Percentiles rank a stretch among this genome's conserved stretches.
Evolutionary conservation across 2,888 invertebrate genomes (phyloP).

Genomic region (Aethes cnicana): DNA sequence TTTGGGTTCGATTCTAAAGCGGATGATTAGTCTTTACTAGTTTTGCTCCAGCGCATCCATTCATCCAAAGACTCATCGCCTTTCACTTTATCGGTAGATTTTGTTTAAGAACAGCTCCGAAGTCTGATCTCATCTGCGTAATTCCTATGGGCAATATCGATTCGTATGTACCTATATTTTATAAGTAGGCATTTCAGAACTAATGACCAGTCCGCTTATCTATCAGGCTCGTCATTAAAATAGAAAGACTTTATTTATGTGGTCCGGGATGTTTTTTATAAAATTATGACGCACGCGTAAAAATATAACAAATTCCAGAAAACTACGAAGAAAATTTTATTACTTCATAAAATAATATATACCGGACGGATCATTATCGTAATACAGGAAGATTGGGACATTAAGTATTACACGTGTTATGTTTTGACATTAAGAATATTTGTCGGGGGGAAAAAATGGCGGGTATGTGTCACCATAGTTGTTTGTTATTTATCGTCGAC

Average conservation of each 20-base stretch:
- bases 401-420: constrained; percentile 25
- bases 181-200: constrained; percentile 25
- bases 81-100: too few relatives aligned
- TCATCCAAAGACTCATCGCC: too few relatives aligned
- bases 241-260: constrained; percentile 59
- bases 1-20: too few relatives aligned
- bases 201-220: constrained; percentile 46
- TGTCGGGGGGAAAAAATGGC: not conserved
- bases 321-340: constrained; percentile 57
- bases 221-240: constrained; percentile 55
- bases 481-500: constrained; percentile 57
- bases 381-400: constrained; percentile 27
- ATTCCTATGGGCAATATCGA: too few relatives aligned
- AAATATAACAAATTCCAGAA: constrained; percentile 52
- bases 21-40: too few relatives aligned
- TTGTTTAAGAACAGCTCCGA: too few relatives aligned
- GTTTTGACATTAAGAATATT: constrained; percentile 18
- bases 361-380: constrained; percentile 27
- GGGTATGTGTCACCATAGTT: not conserved
- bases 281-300: constrained; percentile 63
- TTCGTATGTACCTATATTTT: constrained; percentile 18
- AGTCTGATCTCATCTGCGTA: too few relatives aligned
- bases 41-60: too few relatives aligned
- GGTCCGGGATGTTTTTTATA: constrained; percentile 53
- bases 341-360: constrained; percentile 37